These are phyloP conservation scores for Pteria penguin DNA, from an alignment of 2,888 invertebrate species.

Conservation along the genomic window DNA sequence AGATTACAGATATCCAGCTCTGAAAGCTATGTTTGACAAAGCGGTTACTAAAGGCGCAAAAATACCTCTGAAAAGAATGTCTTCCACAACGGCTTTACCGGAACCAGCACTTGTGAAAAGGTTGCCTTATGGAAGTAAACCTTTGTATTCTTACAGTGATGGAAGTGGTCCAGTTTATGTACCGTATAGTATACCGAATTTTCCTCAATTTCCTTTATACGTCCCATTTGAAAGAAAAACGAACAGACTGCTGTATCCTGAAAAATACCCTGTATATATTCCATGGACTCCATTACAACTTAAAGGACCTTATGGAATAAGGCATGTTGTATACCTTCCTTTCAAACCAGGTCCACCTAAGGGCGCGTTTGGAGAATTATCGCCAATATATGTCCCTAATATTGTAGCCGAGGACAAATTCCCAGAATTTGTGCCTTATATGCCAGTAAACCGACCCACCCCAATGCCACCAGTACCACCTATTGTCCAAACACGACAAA, in stretches of 20 bases:
- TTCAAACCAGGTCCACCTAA: conserved; percentile 13
- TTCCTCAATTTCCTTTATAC: neutral
- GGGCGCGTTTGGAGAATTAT: neutral
- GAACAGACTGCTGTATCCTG: conserved; percentile 1
- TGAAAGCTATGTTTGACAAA: conserved; percentile 11
- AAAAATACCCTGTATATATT: conserved; percentile 6
- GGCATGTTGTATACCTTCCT: conserved; percentile 1
- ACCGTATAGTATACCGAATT: conserved; percentile 4
- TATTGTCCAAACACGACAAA: no score
- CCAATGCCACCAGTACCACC: no score
- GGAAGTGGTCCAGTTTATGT: conserved; percentile 4
- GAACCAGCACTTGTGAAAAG: neutral
- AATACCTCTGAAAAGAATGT: neutral
- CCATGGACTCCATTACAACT: conserved; percentile 8
- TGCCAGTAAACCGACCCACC: neutral
- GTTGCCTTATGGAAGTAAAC: neutral
- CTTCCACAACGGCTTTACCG: neutral
- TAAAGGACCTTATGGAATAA: neutral
- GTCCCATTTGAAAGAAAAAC: conserved; percentile 13
- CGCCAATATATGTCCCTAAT: neutral
- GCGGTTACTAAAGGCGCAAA: conserved; percentile 5
- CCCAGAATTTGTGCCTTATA: neutral
- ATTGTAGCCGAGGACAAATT: neutral
- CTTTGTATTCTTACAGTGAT: neutral
- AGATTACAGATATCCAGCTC: conserved; percentile 1